Evolutionary conservation across 2,888 invertebrate genomes (phyloP).

Genomic region (Leptogaster cylindrica): DNA sequence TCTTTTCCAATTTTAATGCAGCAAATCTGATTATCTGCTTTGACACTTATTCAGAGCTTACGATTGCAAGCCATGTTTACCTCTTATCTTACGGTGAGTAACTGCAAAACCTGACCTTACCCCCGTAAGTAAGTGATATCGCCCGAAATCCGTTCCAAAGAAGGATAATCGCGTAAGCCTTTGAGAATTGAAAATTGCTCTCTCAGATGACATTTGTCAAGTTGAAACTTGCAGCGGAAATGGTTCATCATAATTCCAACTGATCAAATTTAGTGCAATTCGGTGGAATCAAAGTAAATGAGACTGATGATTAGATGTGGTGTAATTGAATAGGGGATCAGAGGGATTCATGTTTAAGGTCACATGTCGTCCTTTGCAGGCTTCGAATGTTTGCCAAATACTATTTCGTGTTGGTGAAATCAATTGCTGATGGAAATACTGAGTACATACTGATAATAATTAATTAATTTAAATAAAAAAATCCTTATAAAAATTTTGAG

Average conservation of each 20-base stretch:
- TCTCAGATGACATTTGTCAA: conserved; percentile 24
- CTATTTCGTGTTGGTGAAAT: no score
- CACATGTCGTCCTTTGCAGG: no score
- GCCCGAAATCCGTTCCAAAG: conserved; percentile 35
- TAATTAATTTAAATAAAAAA: no score
- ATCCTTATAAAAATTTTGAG: no score
- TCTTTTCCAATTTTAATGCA: neutral
- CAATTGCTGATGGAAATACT: no score
- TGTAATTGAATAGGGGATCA: no score
- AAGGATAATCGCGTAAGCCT: conserved; percentile 44
- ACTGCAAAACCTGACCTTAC: conserved; percentile 9
- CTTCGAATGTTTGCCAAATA: no score
- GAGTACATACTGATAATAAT: no score
- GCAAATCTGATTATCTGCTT: neutral
- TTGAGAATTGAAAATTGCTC: conserved; percentile 40
- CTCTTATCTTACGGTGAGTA: neutral
- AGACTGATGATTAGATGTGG: neutral
- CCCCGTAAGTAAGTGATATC: neutral
- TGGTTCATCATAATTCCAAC: neutral
- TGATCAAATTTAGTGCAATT: conserved; percentile 15
- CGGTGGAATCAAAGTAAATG: neutral
- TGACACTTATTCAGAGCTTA: neutral
- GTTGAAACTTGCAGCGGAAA: neutral
- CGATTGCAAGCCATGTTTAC: neutral
- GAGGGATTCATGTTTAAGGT: no score